These are phyloP conservation scores for Rhinatrema bivittatum DNA, from an alignment of 2,797 vertebrate species.

Conservation along the genomic window DNA sequence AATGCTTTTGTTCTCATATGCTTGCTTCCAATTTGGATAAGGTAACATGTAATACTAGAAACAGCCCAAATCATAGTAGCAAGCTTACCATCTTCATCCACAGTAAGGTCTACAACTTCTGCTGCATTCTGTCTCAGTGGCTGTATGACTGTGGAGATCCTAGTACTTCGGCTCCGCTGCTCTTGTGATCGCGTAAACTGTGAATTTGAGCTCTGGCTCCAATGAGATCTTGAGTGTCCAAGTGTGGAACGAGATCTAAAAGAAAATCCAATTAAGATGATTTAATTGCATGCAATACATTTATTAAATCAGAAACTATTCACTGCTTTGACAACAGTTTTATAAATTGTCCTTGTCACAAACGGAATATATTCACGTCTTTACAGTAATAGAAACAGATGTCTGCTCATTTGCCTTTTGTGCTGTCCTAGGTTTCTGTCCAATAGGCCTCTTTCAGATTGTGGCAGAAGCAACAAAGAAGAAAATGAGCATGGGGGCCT, in stretches of 20 bases:
- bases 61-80: no score
- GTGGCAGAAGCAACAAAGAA: no score
- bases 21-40: no score
- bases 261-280: background rate
- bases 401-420: no score
- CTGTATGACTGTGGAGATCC: slow-evolving; percentile 94
- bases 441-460: no score
- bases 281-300: background rate
- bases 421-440: no score
- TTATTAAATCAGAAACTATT: background rate
- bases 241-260: slow-evolving; percentile 81
- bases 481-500: no score
- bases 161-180: slow-evolving; percentile 74
- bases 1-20: no score
- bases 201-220: slow-evolving; percentile 75
- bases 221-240: slow-evolving; percentile 79
- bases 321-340: background rate
- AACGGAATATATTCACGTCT: background rate
- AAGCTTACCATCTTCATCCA: slow-evolving; percentile 94
- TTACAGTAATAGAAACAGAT: no score
- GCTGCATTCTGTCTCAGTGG: slow-evolving; percentile 87
- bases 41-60: no score
- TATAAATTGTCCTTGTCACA: background rate
- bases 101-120: slow-evolving; percentile 96
- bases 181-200: slow-evolving; percentile 77